Evolutionary conservation across 2,797 vertebrate species (phyloP).

Genomic region (Hafferia zeledoni): DNA sequence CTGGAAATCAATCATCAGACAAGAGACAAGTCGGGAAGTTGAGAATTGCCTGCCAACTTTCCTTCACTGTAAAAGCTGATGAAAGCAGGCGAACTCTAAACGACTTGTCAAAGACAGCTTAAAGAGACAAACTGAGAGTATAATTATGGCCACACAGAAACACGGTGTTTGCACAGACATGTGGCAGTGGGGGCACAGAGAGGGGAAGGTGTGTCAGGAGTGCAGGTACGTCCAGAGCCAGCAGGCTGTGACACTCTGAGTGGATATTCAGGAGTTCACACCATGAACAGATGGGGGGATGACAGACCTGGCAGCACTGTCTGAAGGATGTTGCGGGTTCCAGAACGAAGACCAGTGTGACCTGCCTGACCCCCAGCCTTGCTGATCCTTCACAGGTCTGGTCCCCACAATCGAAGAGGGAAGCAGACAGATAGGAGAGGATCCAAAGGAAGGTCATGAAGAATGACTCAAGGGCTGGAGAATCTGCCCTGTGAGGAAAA

Average conservation of each 20-base stretch:
- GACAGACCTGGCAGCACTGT: not conserved
- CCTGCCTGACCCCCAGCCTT: not conserved
- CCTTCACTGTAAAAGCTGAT: not conserved
- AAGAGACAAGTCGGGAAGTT: slow-evolving; percentile 3
- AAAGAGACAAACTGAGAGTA: slow-evolving; percentile 13
- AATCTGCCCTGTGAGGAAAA: not conserved
- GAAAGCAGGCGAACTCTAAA: slow-evolving; percentile 24
- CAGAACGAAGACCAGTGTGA: not conserved
- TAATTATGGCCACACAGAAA: not conserved
- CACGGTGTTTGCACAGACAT: not conserved
- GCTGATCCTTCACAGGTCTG: not conserved
- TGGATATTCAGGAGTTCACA: not conserved
- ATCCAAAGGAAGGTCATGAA: not conserved
- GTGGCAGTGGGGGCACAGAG: rapidly evolving
- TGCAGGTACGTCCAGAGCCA: not conserved
- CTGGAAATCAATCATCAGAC: slow-evolving; percentile 61
- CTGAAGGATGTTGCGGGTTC: not conserved
- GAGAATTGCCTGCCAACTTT: slow-evolving; percentile 43
- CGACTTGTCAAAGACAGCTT: slow-evolving; percentile 4
- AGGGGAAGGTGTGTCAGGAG: not conserved
- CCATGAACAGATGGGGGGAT: rapidly evolving
- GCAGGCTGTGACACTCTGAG: not conserved
- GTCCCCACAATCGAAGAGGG: not conserved
- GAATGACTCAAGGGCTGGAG: not conserved
- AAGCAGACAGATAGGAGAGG: not conserved